Base-by-base conservation (phyloP, 2,888 invertebrate species). In the Troides oblongomaculatus region DNA sequence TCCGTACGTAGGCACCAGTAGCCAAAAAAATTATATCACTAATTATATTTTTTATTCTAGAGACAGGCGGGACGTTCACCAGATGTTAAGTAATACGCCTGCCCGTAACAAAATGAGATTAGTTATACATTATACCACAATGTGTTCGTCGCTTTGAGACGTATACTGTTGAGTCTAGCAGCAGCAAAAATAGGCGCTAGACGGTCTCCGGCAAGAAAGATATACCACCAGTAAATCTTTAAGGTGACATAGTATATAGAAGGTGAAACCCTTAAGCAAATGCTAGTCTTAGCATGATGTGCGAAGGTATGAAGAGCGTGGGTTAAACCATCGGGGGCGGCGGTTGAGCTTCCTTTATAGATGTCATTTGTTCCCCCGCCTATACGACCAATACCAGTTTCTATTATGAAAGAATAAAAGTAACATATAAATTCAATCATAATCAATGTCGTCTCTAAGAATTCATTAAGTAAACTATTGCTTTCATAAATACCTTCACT, bases 241-340 rank as follows among this genome's bases (percentile, higher is more conserved):
- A 67, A 72, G 66, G 66, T 50, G 3, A 50, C 50, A 14, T 17
- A 18, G 10, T 50, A 50, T 50, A 14, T 50, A 50, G 50, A 50
- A 17, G 14, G 17, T 5, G 50, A 50, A 50, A 50, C 50, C 50
- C 14, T 50, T 50, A 17, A 14, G 50, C 50, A 50, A 50, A 50
- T 50, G 17, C 50, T 50, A 10, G 14, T 50, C 50, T 50, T 17
- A 50, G 18, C 1, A 18, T 14, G 50, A 50, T 18, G 50, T 50
- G 50, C 5, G 74, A 72, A 73, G 57, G 57, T 57, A 57, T 74
- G 77, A 71, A 77, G 72, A 74, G 75, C 70, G 77, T 77, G 79
- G 81, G 84, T 81, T 75, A 75, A 68, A 58, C 46, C 66, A 72
- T 67, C 75, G 81, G 79, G 78, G 83, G 82, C 82, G 83, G 78